Percentiles rank a stretch among this genome's conserved stretches.
These are phyloP conservation scores for Grallaria varia DNA, from an alignment of 2,113 vertebrate genomes.

Conservation along the genomic window DNA sequence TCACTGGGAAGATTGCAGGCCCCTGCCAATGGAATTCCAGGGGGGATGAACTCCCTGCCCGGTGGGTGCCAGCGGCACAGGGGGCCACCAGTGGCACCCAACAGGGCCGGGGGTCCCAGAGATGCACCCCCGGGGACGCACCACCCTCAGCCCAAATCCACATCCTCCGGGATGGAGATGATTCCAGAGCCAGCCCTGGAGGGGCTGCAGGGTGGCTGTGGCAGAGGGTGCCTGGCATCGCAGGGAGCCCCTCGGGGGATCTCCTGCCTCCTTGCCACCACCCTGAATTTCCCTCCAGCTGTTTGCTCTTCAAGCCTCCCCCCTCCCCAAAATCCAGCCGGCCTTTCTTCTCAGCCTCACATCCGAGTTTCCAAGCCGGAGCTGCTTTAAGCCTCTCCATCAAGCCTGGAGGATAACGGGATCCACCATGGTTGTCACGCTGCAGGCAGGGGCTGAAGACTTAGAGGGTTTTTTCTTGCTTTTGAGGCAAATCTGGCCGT, in stretches of 20 bases:
- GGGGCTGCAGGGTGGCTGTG: not conserved
- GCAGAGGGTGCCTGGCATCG: rapidly evolving
- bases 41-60: not conserved
- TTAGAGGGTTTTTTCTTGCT: not conserved
- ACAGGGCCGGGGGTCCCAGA: rapidly evolving
- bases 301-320: not conserved
- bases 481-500: not conserved
- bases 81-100: not conserved
- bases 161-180: rapidly evolving
- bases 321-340: not conserved
- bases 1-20: not conserved
- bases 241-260: rapidly evolving
- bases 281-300: not conserved
- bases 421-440: conserved; percentile 34
- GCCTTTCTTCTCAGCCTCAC: not conserved
- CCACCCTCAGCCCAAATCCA: not conserved
- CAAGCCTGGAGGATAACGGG: conserved; percentile 4
- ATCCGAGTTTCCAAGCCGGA: not conserved
- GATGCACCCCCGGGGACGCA: rapidly evolving
- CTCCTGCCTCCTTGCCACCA: not conserved
- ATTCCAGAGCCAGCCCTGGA: rapidly evolving
- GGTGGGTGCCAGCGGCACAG: rapidly evolving
- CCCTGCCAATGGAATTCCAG: not conserved
- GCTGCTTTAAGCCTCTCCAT: conserved; percentile 19
- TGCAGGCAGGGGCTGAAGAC: not conserved